phyloP scores from a whole-genome alignment of 1,140 invertebrate species.

The Bactericera cockerelli region DNA sequence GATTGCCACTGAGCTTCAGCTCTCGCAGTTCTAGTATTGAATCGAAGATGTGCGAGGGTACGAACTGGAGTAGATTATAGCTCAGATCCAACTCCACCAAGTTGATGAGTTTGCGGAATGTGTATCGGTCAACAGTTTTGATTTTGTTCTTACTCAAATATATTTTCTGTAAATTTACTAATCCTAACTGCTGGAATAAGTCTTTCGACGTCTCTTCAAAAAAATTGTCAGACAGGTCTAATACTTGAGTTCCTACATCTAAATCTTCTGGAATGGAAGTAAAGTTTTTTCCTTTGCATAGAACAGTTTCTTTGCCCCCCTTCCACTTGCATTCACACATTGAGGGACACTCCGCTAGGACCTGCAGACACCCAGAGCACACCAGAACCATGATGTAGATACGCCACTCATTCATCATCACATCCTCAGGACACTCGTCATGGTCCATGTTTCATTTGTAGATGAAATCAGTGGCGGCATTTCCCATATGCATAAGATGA shows the following conservation, averaged over 20 bases:
- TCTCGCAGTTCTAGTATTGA: constrained; percentile 57
- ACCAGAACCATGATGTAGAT: not conserved
- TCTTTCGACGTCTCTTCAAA: constrained; percentile 46
- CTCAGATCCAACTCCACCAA: constrained; percentile 64
- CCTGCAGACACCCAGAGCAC: not conserved
- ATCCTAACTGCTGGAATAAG: constrained; percentile 48
- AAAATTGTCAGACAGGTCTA: constrained; percentile 56
- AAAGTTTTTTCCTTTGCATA: constrained; percentile 54
- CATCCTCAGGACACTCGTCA: not conserved
- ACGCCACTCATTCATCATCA: not conserved
- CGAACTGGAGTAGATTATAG: constrained; percentile 43
- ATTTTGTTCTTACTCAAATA: constrained; percentile 48
- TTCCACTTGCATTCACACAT: constrained; percentile 75
- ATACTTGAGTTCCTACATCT: constrained; percentile 56
- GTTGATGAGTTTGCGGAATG: constrained; percentile 52
- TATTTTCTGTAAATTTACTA: constrained; percentile 63
- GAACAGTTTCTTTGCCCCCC: constrained; percentile 62
- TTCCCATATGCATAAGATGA: too few relatives aligned
- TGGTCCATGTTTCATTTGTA: constrained; percentile 4
- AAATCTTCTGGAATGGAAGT: constrained; percentile 47
- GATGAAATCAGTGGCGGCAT: too few relatives aligned
- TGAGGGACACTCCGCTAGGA: constrained; percentile 40
- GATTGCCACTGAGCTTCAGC: constrained; percentile 52
- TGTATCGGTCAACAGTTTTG: constrained; percentile 40
- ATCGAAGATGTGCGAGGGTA: constrained; percentile 53